Percentiles rank a stretch among this genome's conserved stretches.
Conservation (phyloP, 2,797 vertebrate genomes). For the Acanthurus leucopareius region DNA sequence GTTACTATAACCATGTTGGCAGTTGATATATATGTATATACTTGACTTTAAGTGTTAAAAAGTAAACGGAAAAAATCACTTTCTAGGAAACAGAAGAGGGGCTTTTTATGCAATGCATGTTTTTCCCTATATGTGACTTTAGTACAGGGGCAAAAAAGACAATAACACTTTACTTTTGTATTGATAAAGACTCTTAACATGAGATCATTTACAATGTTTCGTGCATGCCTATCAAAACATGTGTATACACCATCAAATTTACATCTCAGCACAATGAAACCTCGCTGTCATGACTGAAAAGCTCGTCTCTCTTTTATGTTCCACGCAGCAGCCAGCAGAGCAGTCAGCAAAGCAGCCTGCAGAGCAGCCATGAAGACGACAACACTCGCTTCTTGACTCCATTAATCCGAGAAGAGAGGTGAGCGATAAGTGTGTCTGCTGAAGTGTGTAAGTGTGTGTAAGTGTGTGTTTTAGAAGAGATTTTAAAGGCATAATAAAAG, state of each 20-base stretch:
- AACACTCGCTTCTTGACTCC: conserved; percentile 91
- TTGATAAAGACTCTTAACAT: not conserved
- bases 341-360: conserved; percentile 91
- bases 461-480: not conserved
- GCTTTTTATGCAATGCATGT: not conserved
- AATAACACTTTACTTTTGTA: not conserved
- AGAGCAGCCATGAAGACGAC: conserved; percentile 95
- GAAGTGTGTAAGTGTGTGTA: not conserved
- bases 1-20: not conserved
- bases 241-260: not conserved
- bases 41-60: not conserved
- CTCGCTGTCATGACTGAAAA: conserved; percentile 1
- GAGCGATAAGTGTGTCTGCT: conserved; percentile 17
- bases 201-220: not conserved
- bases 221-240: too few species aligned
- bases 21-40: not conserved
- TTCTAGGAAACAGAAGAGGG: not conserved
- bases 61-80: not conserved
- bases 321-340: conserved; percentile 83
- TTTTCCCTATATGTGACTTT: not conserved
- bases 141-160: not conserved
- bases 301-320: conserved; percentile 36
- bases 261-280: not conserved
- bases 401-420: conserved; percentile 88
- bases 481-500: not conserved